Percentiles rank a stretch among this genome's conserved stretches.
phyloP scores from a whole-genome alignment of 1,140 invertebrate genomes.

The Drosophila setifemur region DNA sequence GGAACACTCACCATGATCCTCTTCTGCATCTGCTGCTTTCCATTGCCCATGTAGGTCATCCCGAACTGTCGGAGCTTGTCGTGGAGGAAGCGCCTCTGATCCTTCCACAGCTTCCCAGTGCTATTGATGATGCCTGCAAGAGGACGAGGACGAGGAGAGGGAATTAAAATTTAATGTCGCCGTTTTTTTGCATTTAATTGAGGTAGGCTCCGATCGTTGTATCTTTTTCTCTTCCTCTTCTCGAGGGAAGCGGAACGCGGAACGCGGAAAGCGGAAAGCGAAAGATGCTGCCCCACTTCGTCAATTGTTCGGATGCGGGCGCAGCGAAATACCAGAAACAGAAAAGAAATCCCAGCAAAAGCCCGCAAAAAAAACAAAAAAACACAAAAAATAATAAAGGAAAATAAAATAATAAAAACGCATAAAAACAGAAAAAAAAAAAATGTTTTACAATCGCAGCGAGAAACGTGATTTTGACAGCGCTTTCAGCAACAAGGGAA shows the following conservation, averaged over 20 bases:
- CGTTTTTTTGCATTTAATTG: neutral
- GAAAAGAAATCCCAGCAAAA: slow-evolving; percentile 27
- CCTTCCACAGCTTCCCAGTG: slow-evolving; percentile 95
- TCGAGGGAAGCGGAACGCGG: no score
- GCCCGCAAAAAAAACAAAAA: neutral
- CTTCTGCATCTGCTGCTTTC: slow-evolving; percentile 91
- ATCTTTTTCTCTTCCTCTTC: neutral
- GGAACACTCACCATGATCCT: slow-evolving; percentile 91
- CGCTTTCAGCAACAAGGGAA: slow-evolving; percentile 5
- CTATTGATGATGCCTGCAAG: slow-evolving; percentile 93
- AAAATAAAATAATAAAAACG: slow-evolving; percentile 6
- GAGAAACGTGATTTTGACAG: slow-evolving; percentile 29
- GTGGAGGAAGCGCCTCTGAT: slow-evolving; percentile 94
- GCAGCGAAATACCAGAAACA: slow-evolving; percentile 16
- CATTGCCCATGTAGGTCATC: slow-evolving; percentile 91
- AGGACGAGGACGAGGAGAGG: neutral
- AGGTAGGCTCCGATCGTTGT: neutral
- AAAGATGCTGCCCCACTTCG: slow-evolving; percentile 30
- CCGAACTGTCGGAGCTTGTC: slow-evolving; percentile 94
- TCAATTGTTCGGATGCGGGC: neutral
- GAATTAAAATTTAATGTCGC: no score
- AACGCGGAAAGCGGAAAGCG: no score
- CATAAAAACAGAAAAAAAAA: slow-evolving; percentile 1
- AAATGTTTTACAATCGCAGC: slow-evolving; percentile 12
- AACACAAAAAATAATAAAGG: neutral